These are phyloP conservation scores for Zhuqinia jingwanae DNA, from an alignment of 2,888 invertebrate genomes.

Conservation along the genomic window DNA sequence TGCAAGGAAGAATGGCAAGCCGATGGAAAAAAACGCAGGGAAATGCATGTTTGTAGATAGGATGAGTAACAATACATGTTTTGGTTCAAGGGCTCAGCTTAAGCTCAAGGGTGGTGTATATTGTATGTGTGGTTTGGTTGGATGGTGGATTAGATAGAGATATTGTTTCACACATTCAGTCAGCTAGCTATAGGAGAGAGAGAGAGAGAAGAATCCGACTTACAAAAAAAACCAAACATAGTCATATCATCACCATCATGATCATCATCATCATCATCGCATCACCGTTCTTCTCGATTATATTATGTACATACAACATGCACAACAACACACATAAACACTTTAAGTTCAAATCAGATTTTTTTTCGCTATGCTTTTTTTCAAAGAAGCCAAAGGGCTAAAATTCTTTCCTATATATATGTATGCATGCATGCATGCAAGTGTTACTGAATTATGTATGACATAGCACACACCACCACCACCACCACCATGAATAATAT, in stretches of 20 bases:
- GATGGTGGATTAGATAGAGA: not conserved
- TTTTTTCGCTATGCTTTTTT: constrained; percentile 20
- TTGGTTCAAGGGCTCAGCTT: constrained; percentile 54
- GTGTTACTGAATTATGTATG: constrained; percentile 48
- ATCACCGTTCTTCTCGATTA: not conserved
- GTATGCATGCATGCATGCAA: not conserved
- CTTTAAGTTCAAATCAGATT: constrained; percentile 45
- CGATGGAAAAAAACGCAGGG: constrained; percentile 28
- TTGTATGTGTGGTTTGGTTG: not conserved
- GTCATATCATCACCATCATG: constrained; percentile 42
- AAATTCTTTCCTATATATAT: constrained; percentile 39
- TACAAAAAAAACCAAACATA: constrained; percentile 66
- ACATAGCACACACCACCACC: constrained; percentile 31
- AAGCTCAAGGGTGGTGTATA: constrained; percentile 56
- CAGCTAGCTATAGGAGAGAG: too few species aligned
- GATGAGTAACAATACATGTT: constrained; percentile 22
- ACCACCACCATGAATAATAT: constrained; percentile 31
- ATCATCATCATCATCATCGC: constrained; percentile 20
- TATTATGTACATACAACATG: not conserved
- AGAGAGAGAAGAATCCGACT: constrained; percentile 22
- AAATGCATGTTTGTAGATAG: not conserved
- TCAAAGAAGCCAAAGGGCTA: constrained; percentile 28
- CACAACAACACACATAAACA: not conserved
- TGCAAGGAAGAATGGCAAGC: constrained; percentile 12
- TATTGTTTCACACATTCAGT: constrained; percentile 12